A percentile compares a stretch with the other conserved stretches of the same genome.
phyloP scores from a whole-genome alignment of 1,140 invertebrate genomes.

The Ostrea edulis region DNA sequence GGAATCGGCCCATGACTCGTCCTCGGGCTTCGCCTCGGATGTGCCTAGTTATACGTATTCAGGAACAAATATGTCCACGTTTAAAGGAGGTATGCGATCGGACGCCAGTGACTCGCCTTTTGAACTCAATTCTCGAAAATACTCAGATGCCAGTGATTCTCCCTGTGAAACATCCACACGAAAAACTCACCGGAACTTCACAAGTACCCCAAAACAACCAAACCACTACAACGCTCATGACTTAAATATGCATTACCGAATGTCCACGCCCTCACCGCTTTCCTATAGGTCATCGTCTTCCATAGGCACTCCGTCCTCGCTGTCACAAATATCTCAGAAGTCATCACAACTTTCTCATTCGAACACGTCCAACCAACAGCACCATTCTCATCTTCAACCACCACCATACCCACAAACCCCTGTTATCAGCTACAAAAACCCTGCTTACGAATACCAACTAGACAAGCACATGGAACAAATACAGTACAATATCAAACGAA shows the following conservation, averaged over 20 bases:
- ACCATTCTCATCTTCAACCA: conserved; percentile 40
- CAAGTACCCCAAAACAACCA: conserved; percentile 51
- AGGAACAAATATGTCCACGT: conserved; percentile 67
- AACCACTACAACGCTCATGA: conserved; percentile 57
- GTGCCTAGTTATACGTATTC: conserved; percentile 70
- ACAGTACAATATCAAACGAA: conserved; percentile 59
- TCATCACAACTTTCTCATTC: not conserved
- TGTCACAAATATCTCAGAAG: conserved; percentile 55
- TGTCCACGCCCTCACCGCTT: conserved; percentile 56
- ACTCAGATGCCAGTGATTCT: conserved; percentile 44
- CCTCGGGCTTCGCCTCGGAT: conserved; percentile 77
- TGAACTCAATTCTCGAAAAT: conserved; percentile 21
- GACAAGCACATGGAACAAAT: conserved; percentile 62
- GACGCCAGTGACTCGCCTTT: conserved; percentile 52
- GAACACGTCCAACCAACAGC: not conserved
- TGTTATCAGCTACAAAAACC: conserved; percentile 58
- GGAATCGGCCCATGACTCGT: conserved; percentile 76
- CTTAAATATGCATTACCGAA: conserved; percentile 58
- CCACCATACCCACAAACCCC: conserved; percentile 41
- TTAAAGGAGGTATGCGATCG: conserved; percentile 65
- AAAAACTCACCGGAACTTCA: conserved; percentile 53
- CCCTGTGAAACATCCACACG: conserved; percentile 48
- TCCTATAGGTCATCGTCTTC: conserved; percentile 57
- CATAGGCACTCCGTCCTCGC: conserved; percentile 41
- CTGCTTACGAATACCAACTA: conserved; percentile 53